Base-by-base conservation (phyloP, 2,797 vertebrate species). In the Brachymystax lenok region DNA sequence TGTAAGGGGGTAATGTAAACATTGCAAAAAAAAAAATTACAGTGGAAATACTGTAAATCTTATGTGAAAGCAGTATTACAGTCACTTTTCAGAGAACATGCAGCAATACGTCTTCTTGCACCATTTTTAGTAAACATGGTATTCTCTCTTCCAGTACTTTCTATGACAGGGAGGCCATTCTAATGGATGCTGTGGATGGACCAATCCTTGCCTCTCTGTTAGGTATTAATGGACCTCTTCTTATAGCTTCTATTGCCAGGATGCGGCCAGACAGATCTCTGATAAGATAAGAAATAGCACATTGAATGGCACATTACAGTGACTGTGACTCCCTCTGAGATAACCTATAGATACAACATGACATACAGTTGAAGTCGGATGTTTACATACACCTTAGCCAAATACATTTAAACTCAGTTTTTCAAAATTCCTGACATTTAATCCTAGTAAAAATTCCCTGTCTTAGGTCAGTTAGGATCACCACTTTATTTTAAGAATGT, bases 121-220 rank as follows among this genome's bases (percentile, higher is more conserved):
- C 13, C 16, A 46, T 46, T 33, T 67, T 33, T 27, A 67, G 63
- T 28, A 5, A 52, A 46, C 1, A 24, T 51, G 63, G 21, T 21
- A 66, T 8, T 52, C 1, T 80, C 83, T 69, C 75, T 83, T 85
- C 66, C 78, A 99, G 98, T 87, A 95, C 97, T 77, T 98, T 96
- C 91, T 99, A 99, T 2, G 98, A 99, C 88, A 97, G 96, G 82
- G 97, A 98, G 83, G 98, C 98, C 16, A 96, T 99, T 82, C 87
- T 99, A 80, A 95, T 97, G 94, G 98, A 99, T 88, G 96, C 96
- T 0, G 97, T 98, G 75, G 97, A 98, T 7, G 98, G 98, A 66
- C 97, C 97, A 0, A 98, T 99, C 77, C 96, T 99, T n/a, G 98
- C 97, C 0, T 99, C 98, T 78, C 83, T 99, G 68, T 71, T 99